Evolutionary conservation across 2,888 invertebrate genomes (phyloP).

Genomic region (Himalopsyche kuldschensis): DNA sequence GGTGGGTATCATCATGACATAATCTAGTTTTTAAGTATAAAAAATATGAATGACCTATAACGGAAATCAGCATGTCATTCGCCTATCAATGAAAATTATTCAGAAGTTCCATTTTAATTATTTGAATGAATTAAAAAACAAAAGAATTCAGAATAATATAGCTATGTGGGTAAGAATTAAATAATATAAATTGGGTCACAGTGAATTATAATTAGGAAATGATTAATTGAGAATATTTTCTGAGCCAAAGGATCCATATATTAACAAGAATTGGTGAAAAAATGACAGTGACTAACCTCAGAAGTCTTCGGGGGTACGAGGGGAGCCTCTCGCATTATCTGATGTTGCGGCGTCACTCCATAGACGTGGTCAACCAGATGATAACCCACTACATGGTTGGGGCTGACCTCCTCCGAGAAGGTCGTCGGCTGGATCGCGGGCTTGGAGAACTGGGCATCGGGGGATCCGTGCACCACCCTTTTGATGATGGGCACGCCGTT

Average conservation of each 20-base stretch:
- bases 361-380: constrained; percentile 87
- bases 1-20: neutral
- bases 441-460: constrained; percentile 29
- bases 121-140: neutral
- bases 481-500: constrained; percentile 28
- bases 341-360: constrained; percentile 77
- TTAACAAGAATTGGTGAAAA: too few species aligned
- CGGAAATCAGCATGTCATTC: neutral
- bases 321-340: constrained; percentile 62
- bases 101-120: neutral
- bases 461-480: constrained; percentile 34
- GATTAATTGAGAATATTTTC: too few species aligned
- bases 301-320: constrained; percentile 61
- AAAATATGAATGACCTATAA: neutral
- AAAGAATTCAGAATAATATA: neutral
- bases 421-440: constrained; percentile 57
- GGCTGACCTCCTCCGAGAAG: constrained; percentile 54
- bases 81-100: neutral
- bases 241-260: too few species aligned
- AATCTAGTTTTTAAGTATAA: neutral
- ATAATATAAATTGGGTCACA: neutral
- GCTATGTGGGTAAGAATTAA: neutral
- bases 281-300: constrained; percentile 48
- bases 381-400: constrained; percentile 64
- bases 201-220: neutral